A percentile compares a stretch with the other conserved stretches of the same genome.
Evolutionary conservation across 2,888 invertebrate species (phyloP).

Genomic region (Heteropelma amictum): DNA sequence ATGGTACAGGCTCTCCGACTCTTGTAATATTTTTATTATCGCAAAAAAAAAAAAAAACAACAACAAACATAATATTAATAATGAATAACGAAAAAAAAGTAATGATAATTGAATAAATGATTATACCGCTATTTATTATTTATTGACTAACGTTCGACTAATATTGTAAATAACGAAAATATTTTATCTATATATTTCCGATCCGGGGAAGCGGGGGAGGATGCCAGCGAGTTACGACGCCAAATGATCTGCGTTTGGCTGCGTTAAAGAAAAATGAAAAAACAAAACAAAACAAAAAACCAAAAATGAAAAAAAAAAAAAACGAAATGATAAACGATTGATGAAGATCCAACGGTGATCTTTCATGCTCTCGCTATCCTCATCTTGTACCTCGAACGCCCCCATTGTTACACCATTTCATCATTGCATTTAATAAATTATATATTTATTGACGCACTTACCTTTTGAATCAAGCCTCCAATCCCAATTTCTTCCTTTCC

Average conservation of each 20-base stretch:
- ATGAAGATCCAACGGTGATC: slow-evolving; percentile 56
- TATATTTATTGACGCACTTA: slow-evolving; percentile 77
- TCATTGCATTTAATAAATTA: slow-evolving; percentile 79
- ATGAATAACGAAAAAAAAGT: slow-evolving; percentile 52
- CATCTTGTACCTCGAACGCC: slow-evolving; percentile 62
- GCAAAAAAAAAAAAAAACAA: slow-evolving; percentile 64
- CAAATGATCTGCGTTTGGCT: slow-evolving; percentile 42
- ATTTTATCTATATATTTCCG: slow-evolving; percentile 78
- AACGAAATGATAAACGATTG: not conserved
- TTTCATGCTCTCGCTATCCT: slow-evolving; percentile 59
- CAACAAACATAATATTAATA: slow-evolving; percentile 53
- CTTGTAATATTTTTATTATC: slow-evolving; percentile 78
- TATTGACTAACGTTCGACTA: slow-evolving; percentile 77
- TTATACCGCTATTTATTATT: slow-evolving; percentile 77
- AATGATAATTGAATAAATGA: slow-evolving; percentile 71
- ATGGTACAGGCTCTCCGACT: slow-evolving; percentile 75
- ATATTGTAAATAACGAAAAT: slow-evolving; percentile 78
- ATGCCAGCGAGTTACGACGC: slow-evolving; percentile 39
- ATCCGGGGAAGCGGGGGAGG: slow-evolving; percentile 68
- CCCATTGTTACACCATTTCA: slow-evolving; percentile 78
- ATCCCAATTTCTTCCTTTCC: slow-evolving; percentile 13
- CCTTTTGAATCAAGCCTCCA: slow-evolving; percentile 65
- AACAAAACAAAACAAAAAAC: not conserved
- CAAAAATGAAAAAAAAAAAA: not conserved
- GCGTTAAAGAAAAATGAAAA: slow-evolving; percentile 4